Base-by-base conservation (phyloP, 2,888 invertebrate genomes). In the Xanthia togata region DNA sequence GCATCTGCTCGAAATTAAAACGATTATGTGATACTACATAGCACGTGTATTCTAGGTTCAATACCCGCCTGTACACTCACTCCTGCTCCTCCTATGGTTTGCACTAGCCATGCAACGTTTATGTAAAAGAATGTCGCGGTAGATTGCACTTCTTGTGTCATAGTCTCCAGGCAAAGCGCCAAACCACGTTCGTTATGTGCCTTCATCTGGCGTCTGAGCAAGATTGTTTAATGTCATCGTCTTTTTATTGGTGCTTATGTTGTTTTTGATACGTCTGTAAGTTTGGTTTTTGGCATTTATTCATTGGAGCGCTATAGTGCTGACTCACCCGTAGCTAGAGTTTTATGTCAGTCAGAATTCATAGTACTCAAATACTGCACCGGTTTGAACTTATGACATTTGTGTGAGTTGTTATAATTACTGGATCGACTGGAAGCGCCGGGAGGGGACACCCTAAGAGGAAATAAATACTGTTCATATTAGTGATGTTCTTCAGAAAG, bases 81-180 rank as follows among this genome's bases (percentile, higher is more conserved):
- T 76, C 4, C 31, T 65, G 50, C 73, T 38, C 23, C 31, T 31
- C 76, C 35, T 63, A 9, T 74, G 2, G 14, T 76, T 82, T 82
- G 69, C 0, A 31, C 80, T 82, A 81, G 23, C 31, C 26, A 35
- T 65, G 59, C 77, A 88, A 84, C 87, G 89, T 90, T 92, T 91
- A 92, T 92, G 93, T 93, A 92, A 93, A 94, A 93, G 91, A 93
- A 93, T 93, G 93, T 93, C 90, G 87, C 87, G 87, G 91, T 89
- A 91, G 92, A 91, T 90, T 89, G 89, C 87, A 85, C 87, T 89
- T 90, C 90, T 89, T 87, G 90, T 87, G 88, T 88, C 88, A 89
- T 79, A 63, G 76, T 67, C 90, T 90, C 90, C 87, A 91, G 92
- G 91, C 92, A 91, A 87, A 83, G 88, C 70, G 85, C 85, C 80